Evolutionary conservation across 2,113 vertebrate species (phyloP), one percentile per base, ranked within the genome.

Genomic region (Meles meles): DNA sequence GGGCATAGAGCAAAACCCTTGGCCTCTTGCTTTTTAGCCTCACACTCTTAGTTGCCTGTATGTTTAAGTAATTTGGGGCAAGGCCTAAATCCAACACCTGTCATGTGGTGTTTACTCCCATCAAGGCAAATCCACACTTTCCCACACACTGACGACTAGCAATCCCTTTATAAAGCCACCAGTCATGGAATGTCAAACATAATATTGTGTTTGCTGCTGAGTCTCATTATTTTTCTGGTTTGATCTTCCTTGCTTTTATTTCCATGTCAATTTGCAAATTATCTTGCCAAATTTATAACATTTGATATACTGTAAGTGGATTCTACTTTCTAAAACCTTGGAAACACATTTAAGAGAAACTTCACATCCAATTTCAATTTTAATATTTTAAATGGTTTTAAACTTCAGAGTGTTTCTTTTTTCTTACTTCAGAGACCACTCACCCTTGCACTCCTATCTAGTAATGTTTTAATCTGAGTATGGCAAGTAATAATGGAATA

Each of bases 381-480:
- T 71, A 79, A 74, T 27, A 89, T 72, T 82, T 86, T 49, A 96
- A 93, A 49, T 87, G 25, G 21, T 71, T 90, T 96, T 76, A 71
- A 52, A 82, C 18, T 84, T 95, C 55, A 76, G 44, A 52, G 39
- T 55, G 55, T 15, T 49, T 27, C 44, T 87, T 59, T 49, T 29
- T 23, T 57, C 87, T 91, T 29, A 49, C 31, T 79, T 96, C 86
- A 71, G 55, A 85, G 37, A 81, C 44, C 34, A 52, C 29, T 72
- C 59, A 89, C 47, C 29, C n/a, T 49, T 89, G 29, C 59, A 17
- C 20, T 27, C 17, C 31, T 44, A 77, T 37, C 31, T n/a, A 44
- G 49, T 77, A 14, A 39, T 18, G 61, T 77, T 96, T 72, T 85
- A 86, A 71, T 63, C 67, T 57, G 52, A 95, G 13, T 42, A 49